These are phyloP conservation scores for Anguilla marmorata DNA, from an alignment of 2,797 vertebrate species.

Conservation along the genomic window DNA sequence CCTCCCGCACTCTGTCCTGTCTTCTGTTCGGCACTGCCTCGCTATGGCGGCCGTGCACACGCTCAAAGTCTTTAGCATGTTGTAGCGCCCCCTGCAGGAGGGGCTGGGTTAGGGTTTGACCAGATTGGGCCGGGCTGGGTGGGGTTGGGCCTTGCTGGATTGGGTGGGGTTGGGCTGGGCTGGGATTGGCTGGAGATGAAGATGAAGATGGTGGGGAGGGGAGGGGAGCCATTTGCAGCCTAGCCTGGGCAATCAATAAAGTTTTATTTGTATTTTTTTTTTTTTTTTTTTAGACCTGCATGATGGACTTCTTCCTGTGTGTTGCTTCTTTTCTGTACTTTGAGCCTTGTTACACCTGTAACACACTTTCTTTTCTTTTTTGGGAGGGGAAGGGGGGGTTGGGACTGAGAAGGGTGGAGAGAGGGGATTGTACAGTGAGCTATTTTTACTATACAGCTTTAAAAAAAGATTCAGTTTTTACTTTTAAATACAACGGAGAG, in stretches of 20 bases:
- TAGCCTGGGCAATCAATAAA: not conserved
- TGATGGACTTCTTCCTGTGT: not conserved
- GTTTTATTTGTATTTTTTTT: not conserved
- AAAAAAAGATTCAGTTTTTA: not conserved
- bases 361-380: not conserved
- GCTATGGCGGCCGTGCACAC: not conserved
- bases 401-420: not conserved
- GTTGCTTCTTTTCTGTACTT: not conserved
- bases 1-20: no score
- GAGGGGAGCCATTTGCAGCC: not conserved
- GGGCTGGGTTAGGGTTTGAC: not conserved
- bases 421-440: not conserved
- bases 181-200: not conserved
- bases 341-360: not conserved
- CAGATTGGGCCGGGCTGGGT: not conserved
- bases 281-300: not conserved
- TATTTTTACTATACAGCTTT: constrained; percentile 12
- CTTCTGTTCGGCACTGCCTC: not conserved
- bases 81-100: not conserved
- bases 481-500: not conserved
- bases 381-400: not conserved
- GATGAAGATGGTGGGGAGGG: not conserved
- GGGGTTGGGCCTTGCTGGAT: not conserved
- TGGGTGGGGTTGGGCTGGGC: not conserved
- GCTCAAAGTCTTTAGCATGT: not conserved